Base-by-base conservation (phyloP, 2,113 vertebrate species). In the Lophius piscatorius region DNA sequence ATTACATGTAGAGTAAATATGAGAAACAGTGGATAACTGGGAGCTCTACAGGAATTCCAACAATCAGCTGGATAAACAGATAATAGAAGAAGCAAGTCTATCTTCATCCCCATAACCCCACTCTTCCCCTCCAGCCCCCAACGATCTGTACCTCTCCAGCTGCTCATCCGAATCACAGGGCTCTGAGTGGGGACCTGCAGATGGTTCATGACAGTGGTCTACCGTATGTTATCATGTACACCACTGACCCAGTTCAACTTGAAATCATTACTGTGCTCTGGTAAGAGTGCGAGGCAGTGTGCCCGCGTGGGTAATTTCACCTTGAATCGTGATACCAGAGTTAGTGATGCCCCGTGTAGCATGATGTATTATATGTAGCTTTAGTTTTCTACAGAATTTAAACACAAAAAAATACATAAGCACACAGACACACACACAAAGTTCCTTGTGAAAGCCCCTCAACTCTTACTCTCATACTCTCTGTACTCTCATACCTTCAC, bases 111-210 rank as follows among this genome's bases (percentile, higher is more conserved):
- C 17, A 7, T 21, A 47, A 84, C 72, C 63, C 62, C 60, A 11
- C 63, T 70, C 55, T 52, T 63, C 63, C 69, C 61, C 70, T 70
- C 42, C 49, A 41, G 11, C 23, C 36, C 52, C 68, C 74, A 74
- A 45, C 87, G 91, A 93, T 90, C 88, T 92, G 91, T 78, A 91
- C 75, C 61, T 77, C 84, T 88, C 76, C 86, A 93, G 88, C 84
- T 93, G 91, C 86, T 92, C 83, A 81, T 56, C 71, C 87, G 80
- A 90, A 88, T 89, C 64, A 87, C 74, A 74, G 56, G 52, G 55
- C 87, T 72, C 66, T 35, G 67, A 60, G 70, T 14, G 42, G 49
- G 36, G 69, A 80, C 47, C 77, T 80, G 78, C 78, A 92, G 83
- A 92, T 88, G 79, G 82, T 67, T 89, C 86, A 87, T 81, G 74